These are phyloP conservation scores for Cryptotis parvus DNA, from an alignment of 2,113 vertebrate species.

Conservation along the genomic window DNA sequence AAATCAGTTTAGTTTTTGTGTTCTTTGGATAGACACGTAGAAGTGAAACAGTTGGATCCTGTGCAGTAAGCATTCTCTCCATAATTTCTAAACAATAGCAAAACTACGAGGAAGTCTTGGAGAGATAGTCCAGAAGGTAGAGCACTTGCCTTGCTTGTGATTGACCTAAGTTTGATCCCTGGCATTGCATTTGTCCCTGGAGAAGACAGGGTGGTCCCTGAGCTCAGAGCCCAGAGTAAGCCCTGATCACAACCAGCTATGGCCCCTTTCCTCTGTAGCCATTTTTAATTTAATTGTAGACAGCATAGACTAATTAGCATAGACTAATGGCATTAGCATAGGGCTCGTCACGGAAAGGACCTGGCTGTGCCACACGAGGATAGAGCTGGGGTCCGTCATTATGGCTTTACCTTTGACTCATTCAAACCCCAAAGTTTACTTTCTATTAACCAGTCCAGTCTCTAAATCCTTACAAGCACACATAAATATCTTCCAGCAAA, in stretches of 20 bases:
- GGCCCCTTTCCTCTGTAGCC: not conserved
- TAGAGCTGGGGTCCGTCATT: too few relatives aligned
- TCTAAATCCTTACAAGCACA: not conserved
- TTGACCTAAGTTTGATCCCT: too few relatives aligned
- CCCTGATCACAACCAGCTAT: too few relatives aligned
- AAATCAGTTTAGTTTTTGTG: too few relatives aligned
- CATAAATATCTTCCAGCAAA: not conserved
- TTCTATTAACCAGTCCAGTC: not conserved
- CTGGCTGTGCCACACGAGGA: not conserved
- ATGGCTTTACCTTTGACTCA: not conserved
- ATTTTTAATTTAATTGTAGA: not conserved
- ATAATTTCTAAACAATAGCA: not conserved
- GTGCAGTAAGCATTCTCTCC: not conserved
- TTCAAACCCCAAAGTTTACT: not conserved
- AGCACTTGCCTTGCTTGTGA: too few relatives aligned
- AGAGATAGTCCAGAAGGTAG: too few relatives aligned
- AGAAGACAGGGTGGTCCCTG: too few relatives aligned
- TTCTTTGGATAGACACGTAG: too few relatives aligned
- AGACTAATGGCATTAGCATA: slow-evolving; percentile 7
- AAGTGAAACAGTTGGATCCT: too few relatives aligned
- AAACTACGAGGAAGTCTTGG: not conserved
- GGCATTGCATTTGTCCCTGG: too few relatives aligned
- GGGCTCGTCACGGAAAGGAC: not conserved
- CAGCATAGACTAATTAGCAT: not conserved
- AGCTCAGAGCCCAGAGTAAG: too few relatives aligned